Evolutionary conservation across 2,113 vertebrate genomes (phyloP), one percentile per base, ranked within the genome.

Genomic region (Gallinago media): DNA sequence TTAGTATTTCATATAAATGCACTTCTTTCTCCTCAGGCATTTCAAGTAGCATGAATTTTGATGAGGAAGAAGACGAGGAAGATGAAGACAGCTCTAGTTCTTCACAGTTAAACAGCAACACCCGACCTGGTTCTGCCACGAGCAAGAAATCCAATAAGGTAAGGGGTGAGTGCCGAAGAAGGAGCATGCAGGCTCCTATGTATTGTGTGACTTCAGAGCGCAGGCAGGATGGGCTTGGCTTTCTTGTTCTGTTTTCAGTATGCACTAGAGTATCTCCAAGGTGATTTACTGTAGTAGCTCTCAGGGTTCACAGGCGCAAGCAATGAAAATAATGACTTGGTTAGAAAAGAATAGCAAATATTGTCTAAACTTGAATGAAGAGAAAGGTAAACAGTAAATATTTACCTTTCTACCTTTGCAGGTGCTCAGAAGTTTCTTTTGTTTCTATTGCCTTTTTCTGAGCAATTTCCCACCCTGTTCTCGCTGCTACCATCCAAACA

Each of bases 11-110:
- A 71, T 29, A 0, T 4, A 50, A 73, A 8, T 84, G 32, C 13
- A 13, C 70, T 81, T 38, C 67, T 93, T 83, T 63, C 77, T 89
- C 78, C 66, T 40, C 96, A 99, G 99, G 99, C 77, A 99, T 99
- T 97, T 99, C 99, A 73, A 99, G 99, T 97, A 99, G 99, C 97
- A 99, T 99, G 99, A 99, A 99, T 97, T 99, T 99, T 95, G 99
- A 99, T 94, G 99, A 99, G 96, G 99, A 99, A 59, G 99, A 99
- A 55, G 99, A 99, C 14, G 99, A 99, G 5, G 99, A 99, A 20
- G 99, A 99, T 42, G 99, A 99, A 97, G 98, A 99, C 78, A 99
- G 99, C 92, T 99, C 99, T 50, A 99, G 99, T 94, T 99, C 99
- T 66, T 99, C 99, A 34, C 99, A 99, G 97, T 97, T 99, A 23